phyloP scores from a whole-genome alignment of 2,888 invertebrate genomes.

The Clanis bilineata region DNA sequence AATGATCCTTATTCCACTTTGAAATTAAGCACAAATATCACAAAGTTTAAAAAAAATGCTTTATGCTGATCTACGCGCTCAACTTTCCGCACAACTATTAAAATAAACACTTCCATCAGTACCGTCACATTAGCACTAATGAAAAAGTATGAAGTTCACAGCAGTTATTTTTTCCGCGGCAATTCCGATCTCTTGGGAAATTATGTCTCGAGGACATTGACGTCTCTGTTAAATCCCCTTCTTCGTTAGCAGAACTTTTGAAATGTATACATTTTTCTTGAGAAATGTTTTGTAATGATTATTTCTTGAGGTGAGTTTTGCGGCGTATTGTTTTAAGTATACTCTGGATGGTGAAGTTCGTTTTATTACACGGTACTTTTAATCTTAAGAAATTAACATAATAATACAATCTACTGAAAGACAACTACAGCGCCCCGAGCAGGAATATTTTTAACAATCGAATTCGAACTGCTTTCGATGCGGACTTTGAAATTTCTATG shows the following conservation, averaged over 20 bases:
- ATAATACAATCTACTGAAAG: too few relatives aligned
- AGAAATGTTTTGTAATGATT: slow-evolving; percentile 1
- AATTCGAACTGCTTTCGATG: too few relatives aligned
- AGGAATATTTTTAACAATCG: too few relatives aligned
- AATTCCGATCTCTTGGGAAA: slow-evolving; percentile 43
- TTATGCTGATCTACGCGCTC: too few relatives aligned
- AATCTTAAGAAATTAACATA: neutral
- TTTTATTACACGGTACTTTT: neutral
- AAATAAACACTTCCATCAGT: neutral
- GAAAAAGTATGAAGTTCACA: slow-evolving; percentile 15
- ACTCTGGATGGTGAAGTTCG: neutral
- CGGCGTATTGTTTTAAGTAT: neutral
- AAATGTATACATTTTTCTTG: slow-evolving; percentile 13
- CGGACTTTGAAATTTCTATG: too few relatives aligned
- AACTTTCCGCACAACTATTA: neutral
- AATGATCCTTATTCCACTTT: too few relatives aligned
- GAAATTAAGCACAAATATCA: too few relatives aligned
- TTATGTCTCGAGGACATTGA: slow-evolving; percentile 33
- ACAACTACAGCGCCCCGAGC: too few relatives aligned
- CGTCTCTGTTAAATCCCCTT: slow-evolving; percentile 14
- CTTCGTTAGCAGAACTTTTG: slow-evolving; percentile 12
- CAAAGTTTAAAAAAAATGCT: too few relatives aligned
- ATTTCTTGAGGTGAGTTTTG: neutral
- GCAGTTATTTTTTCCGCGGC: slow-evolving; percentile 45
- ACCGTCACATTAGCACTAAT: slow-evolving; percentile 13